Base-by-base conservation (phyloP, 2,797 vertebrate genomes). In the Luscinia megarhynchos region DNA sequence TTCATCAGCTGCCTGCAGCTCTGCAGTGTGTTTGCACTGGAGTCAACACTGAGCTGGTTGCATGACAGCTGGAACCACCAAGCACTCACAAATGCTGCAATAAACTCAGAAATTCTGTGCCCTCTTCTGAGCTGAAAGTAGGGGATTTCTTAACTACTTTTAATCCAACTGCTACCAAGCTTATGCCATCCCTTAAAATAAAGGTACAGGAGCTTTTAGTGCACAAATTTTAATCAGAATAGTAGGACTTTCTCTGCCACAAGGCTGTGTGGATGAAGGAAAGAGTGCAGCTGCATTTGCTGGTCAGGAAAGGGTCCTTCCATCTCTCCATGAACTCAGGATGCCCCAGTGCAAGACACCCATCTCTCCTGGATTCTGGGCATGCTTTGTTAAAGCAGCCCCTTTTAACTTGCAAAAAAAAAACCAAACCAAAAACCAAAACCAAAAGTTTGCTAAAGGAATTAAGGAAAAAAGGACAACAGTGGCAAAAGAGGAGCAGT, bases 381-480 rank as follows among this genome's bases (percentile, higher is more conserved):
- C 0, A 0, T 41, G 67, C 55, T 93, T 88, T 81, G 26, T 84
- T 66, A 87, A 81, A 84, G 43, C 55, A 87, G 63, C 5, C 32
- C 30, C 76, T 91, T 96, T 92, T 66, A 80, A 83, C 50, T 50
- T 72, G 32, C 34, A 50, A 61, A 43, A 21, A 17, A 46, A 48
- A 48, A 23, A 15, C 8, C 26, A 53, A 17, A 11, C 18, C 11
- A 26, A 50, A 50, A 50, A 27, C 14, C 23, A 48, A 24, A 48
- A 27, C 26, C 29, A 53, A 53, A 53, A 55, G 54, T 66, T 79
- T 81, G 29, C 58, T 84, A 85, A 92, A 94, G 81, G 59, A 45
- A 91, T 84, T 83, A 92, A 94, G 81, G 59, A 45, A 91, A 67
- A 87, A 93, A 69, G 46, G 30, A 90, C 84, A 92, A 89, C 43